These are phyloP conservation scores for Prosopocoilus inquinatus DNA, from an alignment of 2,888 invertebrate genomes.

Conservation along the genomic window DNA sequence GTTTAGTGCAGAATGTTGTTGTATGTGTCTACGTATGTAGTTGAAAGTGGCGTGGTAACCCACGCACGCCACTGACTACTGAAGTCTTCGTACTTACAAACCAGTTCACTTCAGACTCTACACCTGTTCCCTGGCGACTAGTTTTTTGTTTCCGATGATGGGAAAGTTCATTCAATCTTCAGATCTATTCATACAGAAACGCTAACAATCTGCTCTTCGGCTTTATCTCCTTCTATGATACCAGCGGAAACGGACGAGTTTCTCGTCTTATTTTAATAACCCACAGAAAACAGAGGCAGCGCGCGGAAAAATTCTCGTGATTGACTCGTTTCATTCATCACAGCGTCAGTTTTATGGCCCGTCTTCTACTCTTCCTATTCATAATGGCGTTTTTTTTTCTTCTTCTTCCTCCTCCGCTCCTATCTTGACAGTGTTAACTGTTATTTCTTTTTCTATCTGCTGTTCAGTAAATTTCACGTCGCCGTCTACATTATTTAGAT, in stretches of 20 bases:
- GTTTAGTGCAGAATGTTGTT: no score
- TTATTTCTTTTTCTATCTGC: no score
- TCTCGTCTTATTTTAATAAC: no score
- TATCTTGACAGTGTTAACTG: no score
- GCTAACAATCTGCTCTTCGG: neutral
- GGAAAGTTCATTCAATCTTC: slow-evolving; percentile 42
- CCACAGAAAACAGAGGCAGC: no score
- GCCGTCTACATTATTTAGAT: no score
- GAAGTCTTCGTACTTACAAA: slow-evolving; percentile 20
- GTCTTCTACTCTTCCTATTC: no score
- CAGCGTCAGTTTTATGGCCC: neutral
- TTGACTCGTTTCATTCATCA: slow-evolving; percentile 7
- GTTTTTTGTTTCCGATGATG: slow-evolving; percentile 37
- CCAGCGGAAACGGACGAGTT: slow-evolving; percentile 5
- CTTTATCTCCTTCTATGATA: slow-evolving; percentile 3
- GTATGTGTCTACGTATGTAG: no score
- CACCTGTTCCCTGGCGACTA: slow-evolving; percentile 40
- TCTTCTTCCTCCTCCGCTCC: no score
- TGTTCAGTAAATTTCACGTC: no score
- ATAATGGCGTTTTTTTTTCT: no score
- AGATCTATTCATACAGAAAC: slow-evolving; percentile 31
- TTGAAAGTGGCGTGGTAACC: no score
- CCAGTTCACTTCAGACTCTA: slow-evolving; percentile 31
- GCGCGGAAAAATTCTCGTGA: neutral
- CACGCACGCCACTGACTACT: slow-evolving; percentile 29